phyloP scores from a whole-genome alignment of 2,888 invertebrate genomes.

The Ophonus ardosiacus region DNA sequence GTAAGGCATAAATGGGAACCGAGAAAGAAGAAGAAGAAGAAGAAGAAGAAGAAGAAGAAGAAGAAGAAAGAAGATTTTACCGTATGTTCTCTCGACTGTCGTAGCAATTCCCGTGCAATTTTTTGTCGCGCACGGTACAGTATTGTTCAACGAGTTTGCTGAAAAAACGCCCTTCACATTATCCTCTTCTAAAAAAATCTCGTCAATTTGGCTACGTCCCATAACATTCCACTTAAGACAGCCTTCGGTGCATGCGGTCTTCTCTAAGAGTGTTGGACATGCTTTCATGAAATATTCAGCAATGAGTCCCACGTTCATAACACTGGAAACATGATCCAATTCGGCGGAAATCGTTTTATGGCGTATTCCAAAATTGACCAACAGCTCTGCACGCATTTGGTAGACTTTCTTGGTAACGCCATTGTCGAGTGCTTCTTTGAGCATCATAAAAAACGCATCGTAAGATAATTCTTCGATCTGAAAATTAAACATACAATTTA shows the following conservation, averaged over 20 bases:
- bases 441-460: constrained; percentile 5
- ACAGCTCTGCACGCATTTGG: constrained; percentile 27
- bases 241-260: neutral
- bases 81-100: neutral
- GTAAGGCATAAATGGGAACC: no score
- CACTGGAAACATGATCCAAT: constrained; percentile 10
- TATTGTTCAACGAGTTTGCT: neutral
- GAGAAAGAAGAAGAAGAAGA: no score
- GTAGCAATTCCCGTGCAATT: neutral
- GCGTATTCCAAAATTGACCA: constrained; percentile 7
- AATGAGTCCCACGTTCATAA: constrained; percentile 3
- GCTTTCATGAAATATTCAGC: constrained; percentile 16
- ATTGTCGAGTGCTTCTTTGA: neutral
- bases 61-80: constrained; percentile 1
- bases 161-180: neutral
- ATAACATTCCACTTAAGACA: constrained; percentile 6
- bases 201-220: constrained; percentile 22
- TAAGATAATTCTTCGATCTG: constrained; percentile 25
- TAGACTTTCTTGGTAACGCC: constrained; percentile 5
- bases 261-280: constrained; percentile 24
- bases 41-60: no score
- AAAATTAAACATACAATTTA: neutral
- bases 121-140: neutral
- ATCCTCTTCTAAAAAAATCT: neutral
- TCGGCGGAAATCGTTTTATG: constrained; percentile 17